phyloP scores from a whole-genome alignment of 2,113 vertebrate species.

The Aptenodytes patagonicus region DNA sequence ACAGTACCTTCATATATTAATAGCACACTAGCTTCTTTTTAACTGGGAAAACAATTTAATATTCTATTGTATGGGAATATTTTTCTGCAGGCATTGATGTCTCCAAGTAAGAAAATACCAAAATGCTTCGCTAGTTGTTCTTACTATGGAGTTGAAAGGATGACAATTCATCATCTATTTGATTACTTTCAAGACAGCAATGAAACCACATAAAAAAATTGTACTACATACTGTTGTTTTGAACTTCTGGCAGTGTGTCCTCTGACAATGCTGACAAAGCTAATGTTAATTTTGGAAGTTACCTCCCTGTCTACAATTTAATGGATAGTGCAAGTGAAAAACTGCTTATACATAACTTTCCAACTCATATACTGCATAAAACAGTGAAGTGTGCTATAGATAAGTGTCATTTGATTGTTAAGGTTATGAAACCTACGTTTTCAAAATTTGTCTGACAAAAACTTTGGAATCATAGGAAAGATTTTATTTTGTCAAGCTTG shows the following conservation, averaged over 20 bases:
- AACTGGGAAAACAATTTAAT: not conserved
- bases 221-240: not conserved
- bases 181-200: not conserved
- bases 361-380: not conserved
- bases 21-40: not conserved
- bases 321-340: not conserved
- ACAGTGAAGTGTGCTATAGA: not conserved
- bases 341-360: not conserved
- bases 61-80: not conserved
- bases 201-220: not conserved
- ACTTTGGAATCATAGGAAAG: not conserved
- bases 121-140: not conserved
- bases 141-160: not conserved
- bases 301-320: not conserved
- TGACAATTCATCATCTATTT: not conserved
- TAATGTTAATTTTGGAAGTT: slow-evolving; percentile 13
- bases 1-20: not conserved
- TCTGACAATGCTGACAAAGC: slow-evolving; percentile 11
- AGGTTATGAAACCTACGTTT: not conserved
- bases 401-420: not conserved
- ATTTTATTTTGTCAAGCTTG: not conserved
- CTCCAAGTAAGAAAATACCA: not conserved
- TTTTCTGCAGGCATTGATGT: not conserved
- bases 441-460: not conserved
- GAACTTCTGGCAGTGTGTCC: not conserved